Evolutionary conservation across 2,888 invertebrate genomes (phyloP).

Genomic region (Alsophila aescularia): DNA sequence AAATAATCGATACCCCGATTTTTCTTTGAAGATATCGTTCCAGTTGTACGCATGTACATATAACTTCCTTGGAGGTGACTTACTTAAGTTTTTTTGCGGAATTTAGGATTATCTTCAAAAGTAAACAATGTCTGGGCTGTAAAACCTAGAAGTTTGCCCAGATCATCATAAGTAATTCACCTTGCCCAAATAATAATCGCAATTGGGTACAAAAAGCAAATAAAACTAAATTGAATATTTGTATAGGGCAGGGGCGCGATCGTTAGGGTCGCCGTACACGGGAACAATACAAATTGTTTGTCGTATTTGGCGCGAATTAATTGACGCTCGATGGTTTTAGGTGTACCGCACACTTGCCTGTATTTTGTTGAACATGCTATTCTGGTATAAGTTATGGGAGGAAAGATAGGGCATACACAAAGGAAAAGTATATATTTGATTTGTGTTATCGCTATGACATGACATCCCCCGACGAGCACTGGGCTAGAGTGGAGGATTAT

Average conservation of each 20-base stretch:
- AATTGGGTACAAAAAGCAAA: constrained; percentile 5
- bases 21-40: too few relatives aligned
- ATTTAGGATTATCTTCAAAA: too few relatives aligned
- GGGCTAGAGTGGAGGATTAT: too few relatives aligned
- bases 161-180: background rate
- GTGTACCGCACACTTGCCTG: constrained; percentile 38
- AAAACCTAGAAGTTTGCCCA: background rate
- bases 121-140: too few relatives aligned
- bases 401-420: background rate
- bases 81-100: too few relatives aligned
- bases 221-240: constrained; percentile 28
- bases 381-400: background rate
- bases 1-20: too few relatives aligned
- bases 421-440: too few relatives aligned
- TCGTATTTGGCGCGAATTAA: constrained; percentile 69
- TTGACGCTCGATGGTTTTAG: constrained; percentile 60
- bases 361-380: background rate
- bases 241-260: constrained; percentile 31
- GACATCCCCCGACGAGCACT: too few relatives aligned
- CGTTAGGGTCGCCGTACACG: constrained; percentile 55
- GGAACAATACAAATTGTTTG: constrained; percentile 61
- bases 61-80: too few relatives aligned
- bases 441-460: too few relatives aligned
- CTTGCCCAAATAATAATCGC: constrained; percentile 9
- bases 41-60: too few relatives aligned